These are phyloP conservation scores for Trochalopteron elliotii DNA, from an alignment of 2,113 vertebrate species.

Conservation along the genomic window DNA sequence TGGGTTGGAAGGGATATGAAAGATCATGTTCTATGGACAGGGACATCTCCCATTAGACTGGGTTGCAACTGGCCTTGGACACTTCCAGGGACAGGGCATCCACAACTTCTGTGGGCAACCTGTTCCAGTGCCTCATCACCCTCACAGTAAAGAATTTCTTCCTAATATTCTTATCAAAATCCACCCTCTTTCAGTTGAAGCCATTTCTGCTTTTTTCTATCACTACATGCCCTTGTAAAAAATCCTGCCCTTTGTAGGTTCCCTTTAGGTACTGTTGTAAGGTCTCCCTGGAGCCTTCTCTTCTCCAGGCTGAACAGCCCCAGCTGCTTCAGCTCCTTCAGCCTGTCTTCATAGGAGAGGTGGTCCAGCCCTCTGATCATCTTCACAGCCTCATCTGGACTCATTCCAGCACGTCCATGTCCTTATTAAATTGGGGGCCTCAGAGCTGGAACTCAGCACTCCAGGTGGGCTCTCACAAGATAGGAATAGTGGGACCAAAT, in stretches of 20 bases:
- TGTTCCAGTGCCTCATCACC: background rate
- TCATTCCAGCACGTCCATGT: background rate
- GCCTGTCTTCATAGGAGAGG: background rate
- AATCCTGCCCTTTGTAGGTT: no score
- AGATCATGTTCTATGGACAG: background rate
- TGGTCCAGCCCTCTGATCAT: background rate
- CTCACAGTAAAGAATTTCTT: background rate
- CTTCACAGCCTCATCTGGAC: background rate
- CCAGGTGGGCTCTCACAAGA: background rate
- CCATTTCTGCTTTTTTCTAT: background rate
- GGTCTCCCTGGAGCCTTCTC: background rate
- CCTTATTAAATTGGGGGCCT: background rate
- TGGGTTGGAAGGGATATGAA: background rate
- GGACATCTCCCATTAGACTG: background rate
- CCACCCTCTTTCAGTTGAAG: background rate
- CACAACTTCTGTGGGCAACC: background rate
- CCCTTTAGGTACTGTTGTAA: background rate
- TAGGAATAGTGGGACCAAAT: background rate
- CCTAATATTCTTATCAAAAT: background rate
- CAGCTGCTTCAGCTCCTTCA: background rate
- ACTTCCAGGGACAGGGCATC: background rate
- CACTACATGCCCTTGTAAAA: background rate
- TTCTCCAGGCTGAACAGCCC: background rate
- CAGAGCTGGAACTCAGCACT: background rate
- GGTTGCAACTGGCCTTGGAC: background rate